These are phyloP conservation scores for Platanista minor DNA, from an alignment of 2,113 vertebrate species.

Conservation along the genomic window DNA sequence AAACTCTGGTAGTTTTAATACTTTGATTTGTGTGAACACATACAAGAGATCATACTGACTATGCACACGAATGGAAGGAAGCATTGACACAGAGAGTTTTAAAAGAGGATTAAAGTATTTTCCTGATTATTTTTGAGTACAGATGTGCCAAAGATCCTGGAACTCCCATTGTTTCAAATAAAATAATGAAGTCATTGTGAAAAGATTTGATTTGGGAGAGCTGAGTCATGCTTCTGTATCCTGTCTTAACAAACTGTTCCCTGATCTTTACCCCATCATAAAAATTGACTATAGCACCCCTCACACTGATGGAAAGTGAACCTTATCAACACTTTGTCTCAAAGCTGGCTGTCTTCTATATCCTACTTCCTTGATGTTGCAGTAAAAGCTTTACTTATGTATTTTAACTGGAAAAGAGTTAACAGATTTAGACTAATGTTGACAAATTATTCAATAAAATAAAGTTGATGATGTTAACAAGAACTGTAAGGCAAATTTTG, in stretches of 20 bases:
- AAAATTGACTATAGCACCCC: too few relatives aligned
- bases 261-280: not conserved
- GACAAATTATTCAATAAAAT: not conserved
- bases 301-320: not conserved
- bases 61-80: not conserved
- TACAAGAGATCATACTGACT: not conserved
- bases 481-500: not conserved
- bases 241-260: not conserved
- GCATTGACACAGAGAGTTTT: not conserved
- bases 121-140: not conserved
- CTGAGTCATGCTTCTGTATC: conserved; percentile 19
- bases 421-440: not conserved
- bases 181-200: conserved; percentile 32
- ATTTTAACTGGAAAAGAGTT: not conserved
- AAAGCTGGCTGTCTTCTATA: not conserved
- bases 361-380: not conserved
- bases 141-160: not conserved
- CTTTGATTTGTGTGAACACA: not conserved
- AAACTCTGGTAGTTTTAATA: not conserved
- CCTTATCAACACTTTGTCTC: not conserved
- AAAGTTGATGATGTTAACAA: not conserved
- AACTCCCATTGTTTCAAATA: conserved; percentile 39
- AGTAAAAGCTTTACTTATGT: not conserved
- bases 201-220: not conserved
- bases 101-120: not conserved